Base-by-base conservation (phyloP, 2,888 invertebrate species). In the Hoplodrina ambigua region DNA sequence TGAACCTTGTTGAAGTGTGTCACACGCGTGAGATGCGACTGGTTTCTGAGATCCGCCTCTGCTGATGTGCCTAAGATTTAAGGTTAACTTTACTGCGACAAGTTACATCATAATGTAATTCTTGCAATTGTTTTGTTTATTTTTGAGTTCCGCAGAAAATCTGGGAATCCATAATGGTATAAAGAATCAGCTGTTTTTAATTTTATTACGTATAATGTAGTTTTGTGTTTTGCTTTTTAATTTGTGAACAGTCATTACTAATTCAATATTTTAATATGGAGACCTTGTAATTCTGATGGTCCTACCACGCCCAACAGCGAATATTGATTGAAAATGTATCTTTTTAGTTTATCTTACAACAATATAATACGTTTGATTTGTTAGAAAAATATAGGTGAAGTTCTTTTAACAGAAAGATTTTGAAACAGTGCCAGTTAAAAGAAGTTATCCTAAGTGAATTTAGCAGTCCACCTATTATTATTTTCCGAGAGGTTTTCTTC, bases 1-100 rank as follows among this genome's bases (percentile, higher is more conserved):
- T 65, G 89, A 91, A 86, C 87, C 88, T 91, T 89, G 90, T 87
- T 91, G 87, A 90, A 90, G 90, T 92, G 83, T 93, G 92, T 92
- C 94, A 91, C 85, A 89, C 87, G 87, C 78, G 74, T 75, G 84
- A 86, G 83, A 85, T 84, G 88, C 82, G 89, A 91, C 92, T 89
- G 91, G 92, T 93, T 92, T 91, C 78, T 84, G 78, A 89, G 86
- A 89, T 90, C 83, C 88, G 86, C 81, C 76, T 81, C 70, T 73
- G 65, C 69, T 84, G 89, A 90, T 89, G 87, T 80, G 86, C 83
- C 87, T 86, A 85, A 85, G 75, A 81, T 81, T 78, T 88, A 87
- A 90, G 85, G 81, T 85, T 87, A 86, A 83, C 77, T 87, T 87
- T 85, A 82, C 72, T 75, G 74, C 80, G 70, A 76, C 73, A 81